These are phyloP conservation scores for Drosophila buzzatii DNA, from an alignment of 2,888 invertebrate species.

Conservation along the genomic window DNA sequence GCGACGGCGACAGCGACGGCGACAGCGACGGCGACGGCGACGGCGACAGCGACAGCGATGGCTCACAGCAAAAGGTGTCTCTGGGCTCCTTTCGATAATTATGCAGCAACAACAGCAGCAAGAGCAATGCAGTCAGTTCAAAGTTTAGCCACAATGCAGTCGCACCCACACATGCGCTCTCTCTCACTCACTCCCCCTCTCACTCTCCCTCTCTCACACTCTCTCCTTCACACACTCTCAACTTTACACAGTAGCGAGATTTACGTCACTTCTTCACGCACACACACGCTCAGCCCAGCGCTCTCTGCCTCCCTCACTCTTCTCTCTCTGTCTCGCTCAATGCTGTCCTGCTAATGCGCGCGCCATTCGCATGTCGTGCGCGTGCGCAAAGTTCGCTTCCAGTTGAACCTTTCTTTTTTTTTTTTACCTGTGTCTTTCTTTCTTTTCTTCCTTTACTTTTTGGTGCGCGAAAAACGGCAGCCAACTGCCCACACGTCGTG, in stretches of 20 bases:
- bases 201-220: background rate
- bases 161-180: background rate
- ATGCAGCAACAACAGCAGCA: constrained; percentile 3
- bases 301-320: background rate
- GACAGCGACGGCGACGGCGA: background rate
- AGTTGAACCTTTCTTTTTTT: constrained; percentile 18
- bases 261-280: constrained; percentile 1
- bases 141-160: constrained; percentile 24
- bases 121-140: constrained; percentile 12
- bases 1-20: background rate
- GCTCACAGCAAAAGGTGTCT: constrained; percentile 13
- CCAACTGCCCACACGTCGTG: constrained; percentile 71
- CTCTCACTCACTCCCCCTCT: background rate
- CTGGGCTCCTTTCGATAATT: constrained; percentile 11
- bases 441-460: constrained; percentile 10
- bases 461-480: constrained; percentile 70
- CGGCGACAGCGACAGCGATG: background rate
- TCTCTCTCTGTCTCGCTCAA: background rate
- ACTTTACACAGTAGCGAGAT: constrained; percentile 30
- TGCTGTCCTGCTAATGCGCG: constrained; percentile 14
- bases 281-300: background rate
- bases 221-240: background rate
- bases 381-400: constrained; percentile 63
- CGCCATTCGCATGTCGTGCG: constrained; percentile 69
- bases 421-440: background rate